A percentile compares a stretch with the other conserved stretches of the same genome.
These are phyloP conservation scores for Cacatua alba DNA, from an alignment of 2,113 vertebrate genomes.

Conservation along the genomic window DNA sequence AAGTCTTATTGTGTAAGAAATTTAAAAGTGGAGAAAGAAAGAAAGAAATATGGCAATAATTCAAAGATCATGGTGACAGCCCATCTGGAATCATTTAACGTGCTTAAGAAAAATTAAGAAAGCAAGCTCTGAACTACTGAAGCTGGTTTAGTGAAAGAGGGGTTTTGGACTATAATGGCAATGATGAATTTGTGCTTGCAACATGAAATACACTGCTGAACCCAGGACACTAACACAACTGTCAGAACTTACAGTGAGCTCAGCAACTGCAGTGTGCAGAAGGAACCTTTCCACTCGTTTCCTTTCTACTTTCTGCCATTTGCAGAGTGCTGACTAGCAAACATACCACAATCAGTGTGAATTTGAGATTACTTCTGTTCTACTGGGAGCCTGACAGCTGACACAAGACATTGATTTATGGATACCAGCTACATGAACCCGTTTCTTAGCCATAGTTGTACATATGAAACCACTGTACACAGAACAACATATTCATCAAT, in stretches of 20 bases:
- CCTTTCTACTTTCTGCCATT: background rate
- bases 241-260: background rate
- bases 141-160: background rate
- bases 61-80: background rate
- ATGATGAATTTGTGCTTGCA: background rate
- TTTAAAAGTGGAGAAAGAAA: background rate
- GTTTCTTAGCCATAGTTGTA: background rate
- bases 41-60: background rate
- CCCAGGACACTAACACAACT: background rate
- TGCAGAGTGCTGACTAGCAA: background rate
- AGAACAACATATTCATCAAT: background rate
- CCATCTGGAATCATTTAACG: background rate
- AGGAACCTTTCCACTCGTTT: background rate
- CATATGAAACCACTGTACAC: background rate
- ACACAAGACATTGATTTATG: background rate
- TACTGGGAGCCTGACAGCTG: background rate
- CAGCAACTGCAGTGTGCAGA: background rate
- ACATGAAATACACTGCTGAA: background rate
- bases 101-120: slow-evolving; percentile 12
- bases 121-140: background rate
- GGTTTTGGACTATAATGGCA: background rate
- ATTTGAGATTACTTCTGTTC: background rate
- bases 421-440: background rate
- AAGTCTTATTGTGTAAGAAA: background rate
- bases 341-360: background rate